Evolutionary conservation across 2,888 invertebrate genomes (phyloP).

Genomic region (Carpatolechia fugitivella): DNA sequence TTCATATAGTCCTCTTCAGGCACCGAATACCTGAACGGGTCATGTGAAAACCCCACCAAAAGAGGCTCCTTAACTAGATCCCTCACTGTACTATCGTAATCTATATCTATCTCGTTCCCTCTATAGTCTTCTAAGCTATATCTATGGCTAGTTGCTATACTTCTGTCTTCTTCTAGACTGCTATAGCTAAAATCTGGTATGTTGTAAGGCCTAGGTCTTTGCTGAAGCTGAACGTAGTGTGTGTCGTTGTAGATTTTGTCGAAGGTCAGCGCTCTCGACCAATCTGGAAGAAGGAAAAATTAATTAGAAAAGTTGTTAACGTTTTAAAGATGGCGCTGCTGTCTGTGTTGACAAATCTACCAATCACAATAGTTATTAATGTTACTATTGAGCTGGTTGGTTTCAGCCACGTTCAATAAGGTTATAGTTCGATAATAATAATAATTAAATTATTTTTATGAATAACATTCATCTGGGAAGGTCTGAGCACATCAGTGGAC

Average conservation of each 20-base stretch:
- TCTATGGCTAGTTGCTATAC: slow-evolving; percentile 12
- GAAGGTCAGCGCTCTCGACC: slow-evolving; percentile 48
- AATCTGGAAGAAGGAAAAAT: slow-evolving; percentile 46
- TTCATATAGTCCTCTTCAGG: slow-evolving; percentile 59
- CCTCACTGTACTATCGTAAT: slow-evolving; percentile 24
- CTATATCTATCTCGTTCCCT: slow-evolving; percentile 41
- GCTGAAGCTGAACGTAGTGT: slow-evolving; percentile 53
- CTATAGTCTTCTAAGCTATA: slow-evolving; percentile 30
- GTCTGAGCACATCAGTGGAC: too few species aligned
- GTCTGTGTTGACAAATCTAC: too few species aligned
- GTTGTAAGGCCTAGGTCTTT: slow-evolving; percentile 41
- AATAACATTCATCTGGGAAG: too few species aligned
- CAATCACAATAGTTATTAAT: too few species aligned
- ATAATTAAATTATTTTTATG: too few species aligned
- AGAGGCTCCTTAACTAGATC: slow-evolving; percentile 33
- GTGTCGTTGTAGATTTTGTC: slow-evolving; percentile 63
- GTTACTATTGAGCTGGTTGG: too few species aligned
- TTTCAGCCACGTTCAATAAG: too few species aligned
- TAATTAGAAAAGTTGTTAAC: not conserved
- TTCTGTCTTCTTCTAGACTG: slow-evolving; percentile 2
- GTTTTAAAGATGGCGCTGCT: not conserved
- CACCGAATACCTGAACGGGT: slow-evolving; percentile 63
- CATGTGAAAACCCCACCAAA: slow-evolving; percentile 61
- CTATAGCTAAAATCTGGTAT: slow-evolving; percentile 29
- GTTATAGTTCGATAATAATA: too few species aligned